Base-by-base conservation (phyloP, 2,797 vertebrate genomes). In the Enoplosus armatus region DNA sequence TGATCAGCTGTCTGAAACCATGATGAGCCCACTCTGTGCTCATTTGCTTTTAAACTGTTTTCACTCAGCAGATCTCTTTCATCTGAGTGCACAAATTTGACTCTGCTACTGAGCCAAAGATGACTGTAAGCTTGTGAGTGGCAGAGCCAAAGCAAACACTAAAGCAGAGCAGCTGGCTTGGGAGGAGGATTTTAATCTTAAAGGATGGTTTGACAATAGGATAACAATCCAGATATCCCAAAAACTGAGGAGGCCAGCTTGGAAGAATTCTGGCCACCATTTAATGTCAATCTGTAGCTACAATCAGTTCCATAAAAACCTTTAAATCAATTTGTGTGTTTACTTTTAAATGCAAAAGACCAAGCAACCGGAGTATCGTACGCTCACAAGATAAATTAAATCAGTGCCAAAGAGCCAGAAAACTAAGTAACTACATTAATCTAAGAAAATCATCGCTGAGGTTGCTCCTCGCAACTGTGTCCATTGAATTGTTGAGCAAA, bases 201-300 rank as follows among this genome's bases (percentile, higher is more conserved):
- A 72, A 78, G 62, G 63, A 68, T 62, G 27, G 47, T 63, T 60
- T 66, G 45, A 70, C 79, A 79, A 60, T 39, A 66, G 29, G 37
- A 41, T 70, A 74, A 79, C 79, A 80, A 83, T 80, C 71, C 77
- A 75, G 16, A 80, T 45, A n/a, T 50, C 16, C 9, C 12, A 7
- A 14, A 26, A 41, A 20, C 14, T 39, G 45, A 64, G 37, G 39
- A 45, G 51, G 20, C 22, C 53, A 10, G 8, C 47, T n/a, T n/a
- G n/a, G n/a, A 55, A 60, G 58, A 67, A 48, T 22, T 24, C 20
- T 18, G 43, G 27, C 18, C 29, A 20, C 5, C 8, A 6, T 58
- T 41, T 53, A 26, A 20, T 60, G 51, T 31, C n/a, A 29, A 29
- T 54, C 45, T 31, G 12, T 6, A 24, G 22, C 54, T 20, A 9